Evolutionary conservation across 2,797 vertebrate species (phyloP).

Genomic region (Uromys caudimaculatus): DNA sequence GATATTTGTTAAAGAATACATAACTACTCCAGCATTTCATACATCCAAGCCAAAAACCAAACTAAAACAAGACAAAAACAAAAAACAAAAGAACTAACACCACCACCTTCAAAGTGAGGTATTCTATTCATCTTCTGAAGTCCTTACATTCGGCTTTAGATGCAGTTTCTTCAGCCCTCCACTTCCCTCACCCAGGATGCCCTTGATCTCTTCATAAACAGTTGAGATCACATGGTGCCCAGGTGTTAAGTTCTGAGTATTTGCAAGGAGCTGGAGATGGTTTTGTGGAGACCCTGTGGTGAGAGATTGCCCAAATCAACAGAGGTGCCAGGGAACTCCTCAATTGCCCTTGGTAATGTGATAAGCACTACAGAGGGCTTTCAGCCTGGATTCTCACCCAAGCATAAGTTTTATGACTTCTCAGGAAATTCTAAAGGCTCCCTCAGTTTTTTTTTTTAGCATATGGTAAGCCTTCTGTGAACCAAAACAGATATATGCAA

Average conservation of each 20-base stretch:
- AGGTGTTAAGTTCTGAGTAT: slow-evolving; percentile 48
- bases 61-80: background rate
- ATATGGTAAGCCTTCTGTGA: background rate
- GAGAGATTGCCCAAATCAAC: background rate
- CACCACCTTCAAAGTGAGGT: background rate
- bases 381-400: background rate
- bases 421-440: slow-evolving; percentile 11
- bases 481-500: background rate
- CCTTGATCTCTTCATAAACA: slow-evolving; percentile 81
- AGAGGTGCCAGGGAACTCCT: background rate
- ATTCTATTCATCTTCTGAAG: slow-evolving; percentile 62
- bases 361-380: background rate
- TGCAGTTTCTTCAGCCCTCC: slow-evolving; percentile 5
- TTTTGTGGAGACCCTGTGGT: slow-evolving; percentile 11
- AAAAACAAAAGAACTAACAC: background rate
- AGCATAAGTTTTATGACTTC: background rate
- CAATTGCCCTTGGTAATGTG: background rate
- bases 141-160: slow-evolving; percentile 54
- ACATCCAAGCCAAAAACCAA: background rate
- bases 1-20: background rate
- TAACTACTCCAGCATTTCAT: background rate
- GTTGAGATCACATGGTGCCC: slow-evolving; percentile 63
- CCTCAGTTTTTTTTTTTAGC: background rate
- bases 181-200: slow-evolving; percentile 70
- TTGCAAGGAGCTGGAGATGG: slow-evolving; percentile 20